Evolutionary conservation across 1,140 invertebrate genomes (phyloP).

Genomic region (Drosophila kanapiae): DNA sequence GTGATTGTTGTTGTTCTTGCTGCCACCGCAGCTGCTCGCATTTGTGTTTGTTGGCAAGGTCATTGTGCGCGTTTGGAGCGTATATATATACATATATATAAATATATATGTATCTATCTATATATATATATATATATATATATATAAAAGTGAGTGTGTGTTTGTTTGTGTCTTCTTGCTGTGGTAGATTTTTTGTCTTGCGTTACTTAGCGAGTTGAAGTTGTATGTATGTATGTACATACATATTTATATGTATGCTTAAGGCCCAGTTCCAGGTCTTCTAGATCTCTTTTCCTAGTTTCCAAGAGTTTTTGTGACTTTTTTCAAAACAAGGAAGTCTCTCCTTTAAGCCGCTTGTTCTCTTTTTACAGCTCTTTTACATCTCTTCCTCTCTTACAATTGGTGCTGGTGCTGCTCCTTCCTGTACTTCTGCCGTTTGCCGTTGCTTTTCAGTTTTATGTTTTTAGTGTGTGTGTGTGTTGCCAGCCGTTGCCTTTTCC

Average conservation of each 20-base stretch:
- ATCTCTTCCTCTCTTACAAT: constrained; percentile 30
- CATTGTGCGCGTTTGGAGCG: constrained; percentile 62
- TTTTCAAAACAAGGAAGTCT: constrained; percentile 22
- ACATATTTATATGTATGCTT: background rate
- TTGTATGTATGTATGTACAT: no score
- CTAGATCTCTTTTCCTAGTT: background rate
- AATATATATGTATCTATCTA: no score
- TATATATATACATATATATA: constrained; percentile 9
- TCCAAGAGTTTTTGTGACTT: constrained; percentile 14
- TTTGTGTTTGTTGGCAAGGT: constrained; percentile 79
- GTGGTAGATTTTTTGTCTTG: background rate
- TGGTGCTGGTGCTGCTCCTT: constrained; percentile 34
- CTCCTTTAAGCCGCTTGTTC: constrained; percentile 18
- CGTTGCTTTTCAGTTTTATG: constrained; percentile 27
- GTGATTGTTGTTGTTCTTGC: constrained; percentile 34
- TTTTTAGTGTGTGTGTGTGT: background rate
- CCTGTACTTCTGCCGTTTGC: constrained; percentile 34
- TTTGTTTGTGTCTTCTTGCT: constrained; percentile 6
- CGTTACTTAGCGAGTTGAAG: background rate
- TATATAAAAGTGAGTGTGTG: no score
- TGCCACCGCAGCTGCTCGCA: constrained; percentile 50
- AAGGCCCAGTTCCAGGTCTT: constrained; percentile 9
- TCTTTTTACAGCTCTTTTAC: constrained; percentile 26
- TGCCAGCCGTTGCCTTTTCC: constrained; percentile 4
- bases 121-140: background rate